Conservation (phyloP, 2,888 invertebrate genomes). For the Oxytorus armatus region DNA sequence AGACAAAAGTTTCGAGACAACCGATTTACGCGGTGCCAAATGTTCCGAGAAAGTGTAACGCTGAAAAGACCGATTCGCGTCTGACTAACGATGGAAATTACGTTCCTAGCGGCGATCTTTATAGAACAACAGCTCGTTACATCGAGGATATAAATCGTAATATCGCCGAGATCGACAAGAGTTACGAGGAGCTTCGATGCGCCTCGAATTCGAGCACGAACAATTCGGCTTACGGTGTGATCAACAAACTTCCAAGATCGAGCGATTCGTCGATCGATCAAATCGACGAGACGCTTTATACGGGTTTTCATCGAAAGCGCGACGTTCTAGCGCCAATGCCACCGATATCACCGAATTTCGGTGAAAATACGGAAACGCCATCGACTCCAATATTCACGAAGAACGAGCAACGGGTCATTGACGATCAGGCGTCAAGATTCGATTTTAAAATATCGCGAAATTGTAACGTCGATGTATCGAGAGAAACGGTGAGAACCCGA, state of each 20-base stretch:
- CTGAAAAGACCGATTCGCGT: slow-evolving; percentile 50
- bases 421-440: slow-evolving; percentile 48
- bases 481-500: slow-evolving; percentile 59
- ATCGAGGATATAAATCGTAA: slow-evolving; percentile 82
- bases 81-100: slow-evolving; percentile 76
- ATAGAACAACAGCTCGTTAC: slow-evolving; percentile 79
- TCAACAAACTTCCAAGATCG: slow-evolving; percentile 74
- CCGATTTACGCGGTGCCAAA: slow-evolving; percentile 80
- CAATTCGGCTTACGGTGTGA: slow-evolving; percentile 75
- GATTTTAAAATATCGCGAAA: slow-evolving; percentile 60
- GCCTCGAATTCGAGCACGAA: slow-evolving; percentile 66
- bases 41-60: slow-evolving; percentile 61
- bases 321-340: slow-evolving; percentile 80
- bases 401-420: slow-evolving; percentile 24
- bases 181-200: slow-evolving; percentile 77
- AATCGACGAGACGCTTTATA: slow-evolving; percentile 65
- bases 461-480: slow-evolving; percentile 13
- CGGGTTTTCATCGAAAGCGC: slow-evolving; percentile 74
- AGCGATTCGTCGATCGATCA: slow-evolving; percentile 53
- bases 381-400: slow-evolving; percentile 29
- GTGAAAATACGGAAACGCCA: slow-evolving; percentile 67
- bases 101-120: slow-evolving; percentile 80
- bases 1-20: slow-evolving; percentile 66
- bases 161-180: slow-evolving; percentile 81
- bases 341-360: slow-evolving; percentile 77